phyloP scores from a whole-genome alignment of 2,113 vertebrate species.

The Pterocles gutturalis region DNA sequence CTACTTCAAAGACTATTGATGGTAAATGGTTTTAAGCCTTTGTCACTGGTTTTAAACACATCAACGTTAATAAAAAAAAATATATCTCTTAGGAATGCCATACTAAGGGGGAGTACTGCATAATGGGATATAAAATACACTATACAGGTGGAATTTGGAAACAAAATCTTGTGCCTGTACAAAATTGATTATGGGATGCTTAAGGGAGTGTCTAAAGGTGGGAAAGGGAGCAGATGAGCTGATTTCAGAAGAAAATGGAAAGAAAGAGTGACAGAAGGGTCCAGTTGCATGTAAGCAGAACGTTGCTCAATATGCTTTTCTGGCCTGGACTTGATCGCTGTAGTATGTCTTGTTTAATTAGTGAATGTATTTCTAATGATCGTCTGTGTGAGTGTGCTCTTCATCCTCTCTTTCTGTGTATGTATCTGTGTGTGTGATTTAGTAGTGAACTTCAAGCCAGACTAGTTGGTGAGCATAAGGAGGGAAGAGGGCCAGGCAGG shows the following conservation, averaged over 20 bases:
- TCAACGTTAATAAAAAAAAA: background rate
- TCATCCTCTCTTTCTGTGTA: background rate
- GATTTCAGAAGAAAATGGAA: background rate
- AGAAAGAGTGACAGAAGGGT: background rate
- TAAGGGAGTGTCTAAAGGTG: background rate
- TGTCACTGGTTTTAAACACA: background rate
- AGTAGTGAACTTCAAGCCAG: background rate
- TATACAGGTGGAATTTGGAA: background rate
- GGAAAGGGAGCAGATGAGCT: background rate
- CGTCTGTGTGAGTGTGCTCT: background rate
- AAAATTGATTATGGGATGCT: background rate
- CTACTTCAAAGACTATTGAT: background rate
- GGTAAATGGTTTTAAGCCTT: background rate
- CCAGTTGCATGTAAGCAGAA: background rate
- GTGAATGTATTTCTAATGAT: background rate
- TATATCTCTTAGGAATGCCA: background rate
- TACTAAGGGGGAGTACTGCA: background rate
- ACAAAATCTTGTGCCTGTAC: background rate
- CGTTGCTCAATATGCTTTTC: background rate
- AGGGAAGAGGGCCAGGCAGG: background rate
- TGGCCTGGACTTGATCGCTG: background rate
- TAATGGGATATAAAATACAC: background rate
- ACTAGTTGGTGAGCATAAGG: background rate
- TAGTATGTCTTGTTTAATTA: background rate
- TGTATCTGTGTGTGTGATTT: background rate